A percentile compares a stretch with the other conserved stretches of the same genome.
Evolutionary conservation across 2,797 vertebrate genomes (phyloP).

Genomic region (Denticeps clupeoides): DNA sequence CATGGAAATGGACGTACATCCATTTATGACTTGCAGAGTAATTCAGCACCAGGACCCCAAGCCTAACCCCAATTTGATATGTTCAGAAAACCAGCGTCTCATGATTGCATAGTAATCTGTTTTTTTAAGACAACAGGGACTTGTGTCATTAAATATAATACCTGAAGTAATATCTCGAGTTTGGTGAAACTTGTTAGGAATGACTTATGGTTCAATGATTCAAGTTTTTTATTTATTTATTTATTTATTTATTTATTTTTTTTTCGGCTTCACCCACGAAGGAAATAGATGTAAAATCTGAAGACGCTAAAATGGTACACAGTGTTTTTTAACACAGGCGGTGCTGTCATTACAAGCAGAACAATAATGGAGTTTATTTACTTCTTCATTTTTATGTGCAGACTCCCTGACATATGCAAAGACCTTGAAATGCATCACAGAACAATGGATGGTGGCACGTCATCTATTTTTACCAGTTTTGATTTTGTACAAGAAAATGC

Average conservation of each 20-base stretch:
- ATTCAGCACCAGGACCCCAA: not conserved
- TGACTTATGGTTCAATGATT: too few species aligned
- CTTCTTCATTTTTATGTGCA: not conserved
- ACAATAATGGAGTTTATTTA: not conserved
- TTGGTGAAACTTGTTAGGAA: too few species aligned
- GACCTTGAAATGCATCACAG: not conserved
- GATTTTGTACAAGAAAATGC: conserved; percentile 7
- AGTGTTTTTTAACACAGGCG: not conserved
- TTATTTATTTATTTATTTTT: too few species aligned
- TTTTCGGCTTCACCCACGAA: too few species aligned
- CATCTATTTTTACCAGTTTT: conserved; percentile 15
- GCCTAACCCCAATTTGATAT: not conserved
- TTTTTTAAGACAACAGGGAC: too few species aligned
- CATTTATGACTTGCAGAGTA: not conserved
- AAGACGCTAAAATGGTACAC: too few species aligned
- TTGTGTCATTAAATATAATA: too few species aligned
- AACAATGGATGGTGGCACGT: not conserved
- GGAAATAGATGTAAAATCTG: not conserved
- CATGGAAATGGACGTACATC: not conserved
- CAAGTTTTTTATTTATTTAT: too few species aligned
- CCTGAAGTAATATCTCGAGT: too few species aligned
- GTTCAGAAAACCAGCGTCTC: too few species aligned
- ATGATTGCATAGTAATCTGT: too few species aligned
- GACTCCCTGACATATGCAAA: not conserved
- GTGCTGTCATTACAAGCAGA: not conserved